Conservation (phyloP, 2,113 vertebrate genomes). For the Uria aalge region DNA sequence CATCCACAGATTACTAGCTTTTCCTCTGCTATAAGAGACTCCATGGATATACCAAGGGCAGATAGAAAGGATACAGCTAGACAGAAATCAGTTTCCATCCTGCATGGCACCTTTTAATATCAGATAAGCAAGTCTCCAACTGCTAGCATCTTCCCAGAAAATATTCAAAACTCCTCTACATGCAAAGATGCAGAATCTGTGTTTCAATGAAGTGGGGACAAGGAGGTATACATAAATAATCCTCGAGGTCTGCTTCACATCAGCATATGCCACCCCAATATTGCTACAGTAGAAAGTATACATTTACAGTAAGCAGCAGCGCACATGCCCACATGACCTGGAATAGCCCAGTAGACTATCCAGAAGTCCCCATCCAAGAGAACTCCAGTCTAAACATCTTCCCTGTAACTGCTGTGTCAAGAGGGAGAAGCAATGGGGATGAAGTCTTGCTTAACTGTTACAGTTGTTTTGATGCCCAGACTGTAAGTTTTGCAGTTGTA, state of each 20-base stretch:
- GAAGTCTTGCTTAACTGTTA: background rate
- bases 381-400: background rate
- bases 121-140: background rate
- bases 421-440: background rate
- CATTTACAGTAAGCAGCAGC: background rate
- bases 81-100: background rate
- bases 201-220: background rate
- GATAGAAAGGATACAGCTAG: background rate
- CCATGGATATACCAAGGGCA: background rate
- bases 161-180: background rate
- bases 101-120: background rate
- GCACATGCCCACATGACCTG: background rate
- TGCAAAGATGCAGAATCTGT: background rate
- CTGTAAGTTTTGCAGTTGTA: background rate
- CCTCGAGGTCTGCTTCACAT: background rate
- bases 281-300: background rate
- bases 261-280: background rate
- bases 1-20: background rate
- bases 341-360: background rate
- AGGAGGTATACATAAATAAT: background rate
- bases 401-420: background rate
- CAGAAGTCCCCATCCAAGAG: background rate
- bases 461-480: background rate
- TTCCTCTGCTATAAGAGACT: background rate
- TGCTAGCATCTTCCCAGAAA: background rate